Base-by-base conservation (phyloP, 2,797 vertebrate species). In the Rhinella marina region DNA sequence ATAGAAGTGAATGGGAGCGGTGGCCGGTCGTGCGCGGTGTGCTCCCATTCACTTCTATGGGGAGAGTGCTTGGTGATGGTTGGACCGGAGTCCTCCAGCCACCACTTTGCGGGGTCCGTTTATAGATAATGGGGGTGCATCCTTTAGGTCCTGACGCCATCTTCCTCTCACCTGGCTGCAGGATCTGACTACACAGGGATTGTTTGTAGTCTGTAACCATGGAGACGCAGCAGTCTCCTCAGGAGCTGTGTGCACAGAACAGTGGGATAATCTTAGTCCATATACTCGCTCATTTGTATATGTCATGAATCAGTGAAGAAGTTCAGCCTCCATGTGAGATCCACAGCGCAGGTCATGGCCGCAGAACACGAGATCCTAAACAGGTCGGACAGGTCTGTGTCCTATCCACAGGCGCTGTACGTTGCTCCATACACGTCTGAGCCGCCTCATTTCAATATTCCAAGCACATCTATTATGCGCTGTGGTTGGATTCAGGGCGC, bases 371-470 rank as follows among this genome's bases (percentile, higher is more conserved):
- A 73, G 19, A 7, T 84, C 68, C 66, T 41, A 41, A 84, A 84
- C 82, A 32, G 70, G 82, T 84, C 17, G 17, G n/a, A 23, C 82
- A 3, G 25, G 82, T 84, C 59, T 41, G n/a, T 56, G 50, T 70
- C 4, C n/a, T 23, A 19, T 17, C 48, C 75, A 13, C n/a, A 29
- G 13, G 23, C 77, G 59, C 56, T 59, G 77, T 59, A 57, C 76
- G 59, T n/a, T 21, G 27, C 25, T 61, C 57, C 19, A 2, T 12
- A 32, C 27, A 61, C 17, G 57, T 10, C 77, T 23, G 27, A 41
- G 17, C 57, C 6, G 56, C 27, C 41, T 21, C 17, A 29, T 12
- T 21, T 57, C 52, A 7, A 10, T 57, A 12, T 59, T 0, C 17
- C 19, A 17, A 25, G 27, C 25, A 29, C 25, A 4, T 61, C 78